Conservation (phyloP, 2,888 invertebrate genomes). For the Germaria angustata region DNA sequence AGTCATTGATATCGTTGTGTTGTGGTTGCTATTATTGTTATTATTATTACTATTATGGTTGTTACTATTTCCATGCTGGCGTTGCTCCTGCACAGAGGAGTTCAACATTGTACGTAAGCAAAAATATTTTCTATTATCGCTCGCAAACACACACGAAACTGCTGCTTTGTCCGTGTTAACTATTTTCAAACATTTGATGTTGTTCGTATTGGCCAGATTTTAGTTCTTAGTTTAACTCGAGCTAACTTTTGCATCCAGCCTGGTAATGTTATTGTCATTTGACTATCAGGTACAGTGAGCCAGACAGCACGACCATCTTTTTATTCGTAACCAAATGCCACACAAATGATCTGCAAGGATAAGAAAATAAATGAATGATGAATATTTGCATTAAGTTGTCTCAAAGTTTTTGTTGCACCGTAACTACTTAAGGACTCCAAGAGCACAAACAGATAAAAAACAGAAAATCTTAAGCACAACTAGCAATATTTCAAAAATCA, state of each 20-base stretch:
- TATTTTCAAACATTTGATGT: conserved; percentile 23
- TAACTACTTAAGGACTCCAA: conserved; percentile 10
- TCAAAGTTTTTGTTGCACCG: not conserved
- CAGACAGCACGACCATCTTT: conserved; percentile 52
- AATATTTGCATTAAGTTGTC: conserved; percentile 2
- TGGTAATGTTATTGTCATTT: conserved; percentile 65
- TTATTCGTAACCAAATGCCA: conserved; percentile 18
- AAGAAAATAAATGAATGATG: conserved; percentile 15
- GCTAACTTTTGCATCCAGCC: conserved; percentile 47
- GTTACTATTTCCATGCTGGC: conserved; percentile 49
- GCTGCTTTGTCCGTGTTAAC: not conserved
- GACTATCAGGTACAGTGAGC: conserved; percentile 22
- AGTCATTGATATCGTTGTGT: conserved; percentile 48
- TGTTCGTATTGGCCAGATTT: conserved; percentile 41
- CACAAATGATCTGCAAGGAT: conserved; percentile 48
- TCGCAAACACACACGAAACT: not conserved
- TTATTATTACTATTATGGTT: conserved; percentile 10
- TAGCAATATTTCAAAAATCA: conserved; percentile 28
- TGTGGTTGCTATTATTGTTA: conserved; percentile 17
- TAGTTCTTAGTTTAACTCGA: conserved; percentile 10
- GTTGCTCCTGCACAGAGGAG: conserved; percentile 63
- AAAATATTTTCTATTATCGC: not conserved
- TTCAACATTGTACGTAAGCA: conserved; percentile 66
- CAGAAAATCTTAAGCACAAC: not conserved
- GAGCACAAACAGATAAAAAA: not conserved